Evolutionary conservation across 2,888 invertebrate species (phyloP).

Genomic region (Sepioteuthis lessoniana): DNA sequence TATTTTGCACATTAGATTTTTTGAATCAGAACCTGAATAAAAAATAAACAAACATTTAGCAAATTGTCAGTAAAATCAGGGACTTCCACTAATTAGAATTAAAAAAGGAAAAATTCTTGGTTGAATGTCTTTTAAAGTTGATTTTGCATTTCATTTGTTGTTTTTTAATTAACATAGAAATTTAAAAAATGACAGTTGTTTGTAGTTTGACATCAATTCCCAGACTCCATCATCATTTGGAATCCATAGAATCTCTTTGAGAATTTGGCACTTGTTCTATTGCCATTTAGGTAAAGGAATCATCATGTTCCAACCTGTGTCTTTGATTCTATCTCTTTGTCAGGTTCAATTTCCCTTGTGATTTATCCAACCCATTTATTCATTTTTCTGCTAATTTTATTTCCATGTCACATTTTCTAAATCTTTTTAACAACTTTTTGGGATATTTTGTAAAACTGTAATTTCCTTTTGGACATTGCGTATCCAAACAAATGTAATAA

Average conservation of each 20-base stretch:
- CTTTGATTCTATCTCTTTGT: neutral
- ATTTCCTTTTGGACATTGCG: neutral
- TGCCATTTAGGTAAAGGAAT: neutral
- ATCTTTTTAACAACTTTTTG: neutral
- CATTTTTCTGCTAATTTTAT: neutral
- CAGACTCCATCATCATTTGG: neutral
- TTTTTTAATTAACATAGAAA: neutral
- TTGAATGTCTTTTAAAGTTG: neutral
- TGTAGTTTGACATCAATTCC: neutral
- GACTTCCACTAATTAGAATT: neutral
- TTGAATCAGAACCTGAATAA: neutral
- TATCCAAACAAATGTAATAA: no score
- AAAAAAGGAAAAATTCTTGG: neutral
- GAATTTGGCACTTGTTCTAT: neutral
- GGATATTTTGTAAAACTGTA: neutral
- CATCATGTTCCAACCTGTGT: neutral
- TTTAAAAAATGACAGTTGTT: neutral
- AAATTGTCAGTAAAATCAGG: no score
- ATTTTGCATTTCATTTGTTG: neutral
- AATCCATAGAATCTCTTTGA: neutral
- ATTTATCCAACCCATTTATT: neutral
- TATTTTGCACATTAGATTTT: no score
- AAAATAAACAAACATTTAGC: neutral
- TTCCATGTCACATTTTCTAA: neutral
- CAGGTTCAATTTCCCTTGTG: neutral